Evolutionary conservation across 1,140 invertebrate genomes (phyloP).

Genomic region (Dendrolimus kikuchii): DNA sequence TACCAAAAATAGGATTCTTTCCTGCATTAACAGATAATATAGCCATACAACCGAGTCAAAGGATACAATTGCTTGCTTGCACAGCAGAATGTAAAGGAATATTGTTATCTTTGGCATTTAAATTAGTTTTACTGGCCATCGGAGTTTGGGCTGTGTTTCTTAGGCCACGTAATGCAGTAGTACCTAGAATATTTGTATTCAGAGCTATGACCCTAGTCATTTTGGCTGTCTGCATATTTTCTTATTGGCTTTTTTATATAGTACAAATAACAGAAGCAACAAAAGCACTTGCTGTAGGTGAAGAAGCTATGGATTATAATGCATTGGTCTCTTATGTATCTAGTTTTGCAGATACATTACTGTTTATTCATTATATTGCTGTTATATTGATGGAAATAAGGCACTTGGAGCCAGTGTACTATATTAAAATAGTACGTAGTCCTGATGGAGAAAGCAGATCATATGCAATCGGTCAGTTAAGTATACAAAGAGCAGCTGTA

Average conservation of each 20-base stretch:
- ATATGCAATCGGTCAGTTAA: slow-evolving; percentile 92
- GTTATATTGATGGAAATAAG: slow-evolving; percentile 94
- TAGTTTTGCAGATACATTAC: slow-evolving; percentile 91
- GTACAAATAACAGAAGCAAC: slow-evolving; percentile 90
- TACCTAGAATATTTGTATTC: slow-evolving; percentile 95
- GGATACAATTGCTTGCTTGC: slow-evolving; percentile 59
- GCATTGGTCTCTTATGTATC: slow-evolving; percentile 92
- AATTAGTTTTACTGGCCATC: slow-evolving; percentile 90
- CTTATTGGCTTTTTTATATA: slow-evolving; percentile 98
- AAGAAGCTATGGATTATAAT: slow-evolving; percentile 86
- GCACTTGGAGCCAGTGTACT: slow-evolving; percentile 91
- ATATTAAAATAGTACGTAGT: slow-evolving; percentile 92
- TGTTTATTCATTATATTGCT: slow-evolving; percentile 96
- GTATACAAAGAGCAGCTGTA: slow-evolving; percentile 95
- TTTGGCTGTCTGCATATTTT: slow-evolving; percentile 93
- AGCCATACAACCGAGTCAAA: slow-evolving; percentile 59
- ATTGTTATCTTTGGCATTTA: slow-evolving; percentile 92
- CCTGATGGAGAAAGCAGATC: slow-evolving; percentile 92
- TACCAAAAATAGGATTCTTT: slow-evolving; percentile 91
- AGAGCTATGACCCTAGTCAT: slow-evolving; percentile 90
- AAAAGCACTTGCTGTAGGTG: slow-evolving; percentile 82
- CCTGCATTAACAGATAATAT: slow-evolving; percentile 71
- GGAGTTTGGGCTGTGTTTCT: slow-evolving; percentile 94
- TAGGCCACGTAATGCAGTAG: slow-evolving; percentile 83
- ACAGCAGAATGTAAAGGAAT: slow-evolving; percentile 84